phyloP scores from a whole-genome alignment of 2,888 invertebrate species.

The Nemoura dubitans region DNA sequence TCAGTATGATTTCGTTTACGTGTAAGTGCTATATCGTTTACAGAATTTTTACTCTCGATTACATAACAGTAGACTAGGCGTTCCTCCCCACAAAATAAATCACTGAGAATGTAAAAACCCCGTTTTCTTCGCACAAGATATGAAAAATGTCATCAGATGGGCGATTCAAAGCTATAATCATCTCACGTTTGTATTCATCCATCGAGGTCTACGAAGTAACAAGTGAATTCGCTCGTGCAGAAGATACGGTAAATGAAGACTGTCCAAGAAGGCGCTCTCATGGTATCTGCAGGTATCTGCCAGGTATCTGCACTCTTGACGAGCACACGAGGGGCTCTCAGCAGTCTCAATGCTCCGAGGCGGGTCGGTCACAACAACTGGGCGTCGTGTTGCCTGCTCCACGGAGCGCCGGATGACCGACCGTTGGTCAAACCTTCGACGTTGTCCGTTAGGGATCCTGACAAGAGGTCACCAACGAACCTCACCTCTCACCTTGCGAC shows the following conservation, averaged over 20 bases:
- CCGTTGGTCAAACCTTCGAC: neutral
- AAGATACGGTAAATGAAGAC: neutral
- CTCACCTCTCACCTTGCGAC: conserved; percentile 10
- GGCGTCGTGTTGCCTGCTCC: neutral
- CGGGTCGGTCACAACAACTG: neutral
- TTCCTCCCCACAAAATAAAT: too few species aligned
- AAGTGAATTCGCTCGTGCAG: conserved; percentile 9
- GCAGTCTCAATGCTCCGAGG: neutral
- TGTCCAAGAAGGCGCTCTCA: neutral
- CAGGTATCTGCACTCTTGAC: too few species aligned
- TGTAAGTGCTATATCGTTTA: too few species aligned
- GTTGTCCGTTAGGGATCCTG: neutral
- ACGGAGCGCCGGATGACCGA: neutral
- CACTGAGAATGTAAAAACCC: too few species aligned
- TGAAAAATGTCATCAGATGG: conserved; percentile 5
- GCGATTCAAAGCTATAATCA: neutral
- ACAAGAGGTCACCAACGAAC: neutral
- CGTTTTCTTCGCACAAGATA: neutral
- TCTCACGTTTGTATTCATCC: neutral
- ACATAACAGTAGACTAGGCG: too few species aligned
- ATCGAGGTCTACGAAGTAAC: neutral
- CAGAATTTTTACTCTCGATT: too few species aligned
- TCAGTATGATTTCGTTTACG: too few species aligned
- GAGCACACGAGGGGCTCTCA: too few species aligned
- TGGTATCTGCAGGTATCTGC: neutral